A percentile compares a stretch with the other conserved stretches of the same genome.
phyloP scores from a whole-genome alignment of 2,113 vertebrate species.

The Cinclus mexicanus region DNA sequence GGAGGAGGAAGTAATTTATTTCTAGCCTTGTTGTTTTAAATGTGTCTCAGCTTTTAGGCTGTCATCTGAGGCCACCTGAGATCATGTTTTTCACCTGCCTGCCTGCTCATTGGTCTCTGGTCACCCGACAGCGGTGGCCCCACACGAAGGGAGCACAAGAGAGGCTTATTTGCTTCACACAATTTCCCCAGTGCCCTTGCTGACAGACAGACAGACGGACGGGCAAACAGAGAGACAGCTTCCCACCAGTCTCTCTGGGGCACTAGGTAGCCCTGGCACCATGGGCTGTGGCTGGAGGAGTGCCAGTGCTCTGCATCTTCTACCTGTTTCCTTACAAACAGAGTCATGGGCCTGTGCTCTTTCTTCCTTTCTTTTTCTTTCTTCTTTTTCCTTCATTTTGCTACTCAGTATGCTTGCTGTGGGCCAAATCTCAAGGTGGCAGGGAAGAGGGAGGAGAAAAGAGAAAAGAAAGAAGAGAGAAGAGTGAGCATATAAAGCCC shows the following conservation, averaged over 20 bases:
- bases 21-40: slow-evolving; percentile 38
- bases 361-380: background rate
- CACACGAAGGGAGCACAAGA: background rate
- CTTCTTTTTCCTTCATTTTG: background rate
- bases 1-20: slow-evolving; percentile 72
- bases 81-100: slow-evolving; percentile 64
- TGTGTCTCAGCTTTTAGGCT: background rate
- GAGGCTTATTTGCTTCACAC: slow-evolving; percentile 60
- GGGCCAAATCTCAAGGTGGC: background rate
- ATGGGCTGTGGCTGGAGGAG: slow-evolving; percentile 5
- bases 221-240: slow-evolving; percentile 42
- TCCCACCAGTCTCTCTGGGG: background rate
- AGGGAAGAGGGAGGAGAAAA: background rate
- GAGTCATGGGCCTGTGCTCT: background rate
- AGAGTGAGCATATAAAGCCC: background rate
- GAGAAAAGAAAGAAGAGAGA: background rate
- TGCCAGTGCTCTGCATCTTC: slow-evolving; percentile 23
- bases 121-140: background rate
- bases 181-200: slow-evolving; percentile 47
- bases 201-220: slow-evolving; percentile 48
- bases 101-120: slow-evolving; percentile 25
- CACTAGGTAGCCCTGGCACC: background rate
- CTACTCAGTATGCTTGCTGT: background rate
- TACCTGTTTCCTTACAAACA: slow-evolving; percentile 56
- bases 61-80: background rate